Base-by-base conservation (phyloP, 2,797 vertebrate species). In the Linurgus olivaceus region DNA sequence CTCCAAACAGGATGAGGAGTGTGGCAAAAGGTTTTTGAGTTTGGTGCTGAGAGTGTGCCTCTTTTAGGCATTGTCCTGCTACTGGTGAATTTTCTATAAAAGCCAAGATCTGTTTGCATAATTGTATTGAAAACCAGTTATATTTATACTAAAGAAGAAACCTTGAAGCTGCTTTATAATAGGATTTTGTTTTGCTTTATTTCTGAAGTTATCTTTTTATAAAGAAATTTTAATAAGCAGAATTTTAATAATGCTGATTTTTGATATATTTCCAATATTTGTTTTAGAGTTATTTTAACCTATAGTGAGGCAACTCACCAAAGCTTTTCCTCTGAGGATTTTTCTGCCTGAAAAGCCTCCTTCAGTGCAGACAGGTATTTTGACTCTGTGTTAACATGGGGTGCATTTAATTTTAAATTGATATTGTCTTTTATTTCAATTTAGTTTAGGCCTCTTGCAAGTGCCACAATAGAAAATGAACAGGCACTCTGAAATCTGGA, bases 1-100 rank as follows among this genome's bases (percentile, higher is more conserved):
- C 20, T 62, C 12, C 29, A 47, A 76, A 62, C 0, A 18, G 35
- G 31, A 55, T 4, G 5, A 42, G 28, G 10, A 58, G 24, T 0
- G 1, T 40, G 24, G 26, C 6, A 31, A 66, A 67, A 5, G 14
- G 35, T 84, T 65, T 45, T 2, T 74, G 45, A 33, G 13, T 45
- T 78, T 87, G 17, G 11, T 54, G 23, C 29, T 68, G 6, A 55
- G 29, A 78, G 6, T 81, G 72, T 57, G 1, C 17, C 4, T 52
- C 12, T 66, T 79, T 51, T 66, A 78, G 40, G 5, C 7, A 25
- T 86, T 88, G 87, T 76, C 37, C 31, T 58, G 19, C 38, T 51
- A 48, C 25, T 76, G 37, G 6, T 71, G 20, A 61, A 28, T 73
- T 86, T 74, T 84, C 37, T 33, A 10, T 65, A 57, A 8, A 29